Evolutionary conservation across 1,140 invertebrate species (phyloP), one percentile per base, ranked within the genome.

Genomic region (Anadara kagoshimensis): DNA sequence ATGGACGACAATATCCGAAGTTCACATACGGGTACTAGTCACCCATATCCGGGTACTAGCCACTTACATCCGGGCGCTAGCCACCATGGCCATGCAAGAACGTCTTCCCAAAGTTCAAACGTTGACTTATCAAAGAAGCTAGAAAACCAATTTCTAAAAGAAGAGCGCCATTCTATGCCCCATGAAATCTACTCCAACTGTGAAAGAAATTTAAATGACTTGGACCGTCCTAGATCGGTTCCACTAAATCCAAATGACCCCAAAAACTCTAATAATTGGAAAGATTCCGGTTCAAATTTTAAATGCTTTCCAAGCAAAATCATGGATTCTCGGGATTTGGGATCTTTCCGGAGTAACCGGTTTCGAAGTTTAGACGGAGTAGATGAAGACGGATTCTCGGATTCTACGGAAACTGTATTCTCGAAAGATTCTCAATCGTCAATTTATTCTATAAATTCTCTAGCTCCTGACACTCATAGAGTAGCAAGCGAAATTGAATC

Each of bases 81-180:
- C 12, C 26, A 16, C 20, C 44, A 47, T 47, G 43, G 44, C 10
- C 66, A 69, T 45, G 24, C 1, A 11, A 65, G 68, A 11, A 75
- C 73, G 8, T 64, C 67, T 41, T 69, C 61, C 10, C 44, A 69
- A 54, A 65, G 43, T 56, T 49, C 53, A 54, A 51, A 61, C 59
- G 49, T 54, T 8, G 73, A 66, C 18, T 51, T 70, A 20, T 62
- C 68, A 18, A 75, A 70, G 43, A 75, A 64, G 44, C 44, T 64
- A 24, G 73, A 75, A 26, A 70, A 75, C 3, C 26, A 75, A n/a
- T 70, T 66, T 44, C 4, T 61, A 41, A 70, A 67, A 36, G 63
- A 75, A 24, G 73, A 70, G 44, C 59, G 68, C 36, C 73, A 70
- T 70, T 75, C 73, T 2, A 53, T 75, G 24, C 73, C 73, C 20